Evolutionary conservation across 2,797 vertebrate species (phyloP).

Genomic region (Typhlichthys eigenmanni): DNA sequence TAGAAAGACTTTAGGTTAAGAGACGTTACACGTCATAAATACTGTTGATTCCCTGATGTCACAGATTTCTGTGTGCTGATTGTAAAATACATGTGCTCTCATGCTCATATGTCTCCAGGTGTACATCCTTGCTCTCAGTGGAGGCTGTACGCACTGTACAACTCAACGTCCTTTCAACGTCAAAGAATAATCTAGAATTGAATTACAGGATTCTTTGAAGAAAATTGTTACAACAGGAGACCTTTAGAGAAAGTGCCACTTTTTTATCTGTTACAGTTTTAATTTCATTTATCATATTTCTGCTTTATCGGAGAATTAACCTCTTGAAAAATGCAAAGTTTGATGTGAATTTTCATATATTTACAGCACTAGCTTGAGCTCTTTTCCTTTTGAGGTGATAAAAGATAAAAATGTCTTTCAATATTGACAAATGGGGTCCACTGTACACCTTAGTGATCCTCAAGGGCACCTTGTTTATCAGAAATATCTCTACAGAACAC

Average conservation of each 20-base stretch:
- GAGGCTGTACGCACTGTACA: too few species aligned
- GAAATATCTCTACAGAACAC: constrained; percentile 1
- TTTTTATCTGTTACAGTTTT: constrained; percentile 22
- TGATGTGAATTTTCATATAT: constrained; percentile 2
- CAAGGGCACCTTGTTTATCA: constrained; percentile 33
- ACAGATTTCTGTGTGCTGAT: constrained; percentile 15
- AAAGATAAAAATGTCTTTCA: background rate
- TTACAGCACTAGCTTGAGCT: constrained; percentile 11
- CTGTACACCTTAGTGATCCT: background rate
- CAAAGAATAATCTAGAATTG: constrained; percentile 4
- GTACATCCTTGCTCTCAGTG: constrained; percentile 3
- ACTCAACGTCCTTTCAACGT: background rate
- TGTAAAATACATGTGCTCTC: background rate
- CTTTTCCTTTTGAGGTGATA: background rate
- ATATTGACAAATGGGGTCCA: background rate
- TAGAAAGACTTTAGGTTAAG: constrained; percentile 17
- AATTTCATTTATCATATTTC: constrained; percentile 1
- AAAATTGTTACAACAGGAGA: constrained; percentile 32
- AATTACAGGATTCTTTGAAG: constrained; percentile 8
- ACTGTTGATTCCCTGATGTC: constrained; percentile 11
- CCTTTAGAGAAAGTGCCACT: constrained; percentile 33
- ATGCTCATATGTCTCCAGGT: constrained; percentile 9
- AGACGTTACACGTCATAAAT: constrained; percentile 3
- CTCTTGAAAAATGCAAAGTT: constrained; percentile 40
- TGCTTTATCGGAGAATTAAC: constrained; percentile 19